Evolutionary conservation across 2,888 invertebrate species (phyloP).

Genomic region (Acrocyrtus sp.): DNA sequence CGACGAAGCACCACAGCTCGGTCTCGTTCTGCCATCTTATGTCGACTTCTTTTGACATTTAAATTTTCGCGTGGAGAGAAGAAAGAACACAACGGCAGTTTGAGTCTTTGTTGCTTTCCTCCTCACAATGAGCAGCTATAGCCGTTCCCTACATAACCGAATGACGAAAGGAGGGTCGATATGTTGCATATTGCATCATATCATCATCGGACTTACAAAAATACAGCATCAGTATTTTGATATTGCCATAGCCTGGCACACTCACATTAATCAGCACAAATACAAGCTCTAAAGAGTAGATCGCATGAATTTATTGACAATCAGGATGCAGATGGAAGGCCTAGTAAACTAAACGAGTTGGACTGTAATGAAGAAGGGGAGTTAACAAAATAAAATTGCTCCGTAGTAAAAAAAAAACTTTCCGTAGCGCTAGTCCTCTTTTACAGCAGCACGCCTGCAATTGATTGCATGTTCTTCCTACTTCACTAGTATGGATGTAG

Average conservation of each 20-base stretch:
- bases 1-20: neutral
- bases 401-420: neutral
- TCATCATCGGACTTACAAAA: slow-evolving; percentile 1
- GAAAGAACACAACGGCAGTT: slow-evolving; percentile 10
- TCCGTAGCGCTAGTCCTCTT: neutral
- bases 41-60: slow-evolving; percentile 33
- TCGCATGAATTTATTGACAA: slow-evolving; percentile 3
- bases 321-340: neutral
- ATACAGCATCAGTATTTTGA: no score
- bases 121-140: neutral
- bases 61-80: neutral
- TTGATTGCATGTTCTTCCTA: neutral
- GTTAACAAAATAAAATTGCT: slow-evolving; percentile 23
- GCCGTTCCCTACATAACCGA: no score
- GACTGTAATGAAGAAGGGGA: slow-evolving; percentile 44
- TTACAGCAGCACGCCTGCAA: neutral
- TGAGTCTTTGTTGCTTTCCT: slow-evolving; percentile 35
- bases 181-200: slow-evolving; percentile 31
- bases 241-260: no score
- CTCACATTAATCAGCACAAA: no score
- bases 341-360: neutral
- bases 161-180: no score
- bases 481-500: neutral
- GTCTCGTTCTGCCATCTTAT: slow-evolving; percentile 40
- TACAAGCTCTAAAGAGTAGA: no score